phyloP scores from a whole-genome alignment of 2,888 invertebrate species.

The Minunthozetes semirufus region DNA sequence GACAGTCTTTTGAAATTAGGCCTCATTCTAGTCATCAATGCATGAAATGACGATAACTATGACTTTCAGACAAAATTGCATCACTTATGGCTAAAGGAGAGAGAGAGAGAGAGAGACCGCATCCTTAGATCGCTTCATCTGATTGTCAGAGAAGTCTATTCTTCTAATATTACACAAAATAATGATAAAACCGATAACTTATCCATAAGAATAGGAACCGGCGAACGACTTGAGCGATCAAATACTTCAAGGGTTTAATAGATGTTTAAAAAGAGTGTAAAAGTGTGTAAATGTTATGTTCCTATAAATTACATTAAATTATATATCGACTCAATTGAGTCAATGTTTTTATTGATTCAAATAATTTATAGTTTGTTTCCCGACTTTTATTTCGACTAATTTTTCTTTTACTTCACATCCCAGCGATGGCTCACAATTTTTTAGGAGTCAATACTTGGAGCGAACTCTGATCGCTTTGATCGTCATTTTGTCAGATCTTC shows the following conservation, averaged over 20 bases:
- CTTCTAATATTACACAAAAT: conserved; percentile 18
- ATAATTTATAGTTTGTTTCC: conserved; percentile 7
- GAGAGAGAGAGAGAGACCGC: conserved; percentile 19
- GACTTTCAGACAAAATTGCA: conserved; percentile 22
- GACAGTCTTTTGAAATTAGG: conserved; percentile 3
- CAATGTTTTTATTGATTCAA: conserved; percentile 3
- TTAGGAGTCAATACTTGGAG: neutral
- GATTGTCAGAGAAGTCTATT: conserved; percentile 12
- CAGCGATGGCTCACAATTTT: neutral
- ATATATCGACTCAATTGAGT: neutral
- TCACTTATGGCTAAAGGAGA: conserved; percentile 18
- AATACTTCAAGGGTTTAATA: neutral
- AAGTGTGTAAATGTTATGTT: neutral
- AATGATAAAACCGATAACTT: conserved; percentile 17
- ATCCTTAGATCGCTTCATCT: conserved; percentile 17
- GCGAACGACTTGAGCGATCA: neutral
- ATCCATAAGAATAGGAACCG: neutral
- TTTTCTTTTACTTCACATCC: conserved; percentile 2
- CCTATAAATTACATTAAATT: neutral
- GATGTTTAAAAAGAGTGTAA: neutral
- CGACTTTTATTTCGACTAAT: neutral
- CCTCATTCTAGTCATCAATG: conserved; percentile 23
- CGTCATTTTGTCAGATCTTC: conserved; percentile 1
- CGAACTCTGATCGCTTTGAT: neutral
- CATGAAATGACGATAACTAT: conserved; percentile 26